Evolutionary conservation across 2,888 invertebrate genomes (phyloP).

Genomic region (Hipparchia sbordonii): DNA sequence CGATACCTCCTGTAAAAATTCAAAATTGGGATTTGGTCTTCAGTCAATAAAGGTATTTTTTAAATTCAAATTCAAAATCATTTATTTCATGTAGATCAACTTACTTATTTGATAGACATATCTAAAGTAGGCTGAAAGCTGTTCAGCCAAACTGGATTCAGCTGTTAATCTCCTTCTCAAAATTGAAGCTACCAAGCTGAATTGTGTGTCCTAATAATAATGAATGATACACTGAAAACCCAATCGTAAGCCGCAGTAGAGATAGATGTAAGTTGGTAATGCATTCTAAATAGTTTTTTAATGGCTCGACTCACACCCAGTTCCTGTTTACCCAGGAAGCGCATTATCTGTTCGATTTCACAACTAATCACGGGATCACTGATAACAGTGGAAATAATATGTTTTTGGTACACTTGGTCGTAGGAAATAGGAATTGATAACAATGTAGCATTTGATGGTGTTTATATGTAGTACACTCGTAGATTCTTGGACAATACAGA

Average conservation of each 20-base stretch:
- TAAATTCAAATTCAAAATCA: too few species aligned
- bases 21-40: too few species aligned
- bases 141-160: too few species aligned
- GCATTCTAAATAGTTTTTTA: conserved; percentile 13
- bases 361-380: conserved; percentile 3
- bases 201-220: not conserved
- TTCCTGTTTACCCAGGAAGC: conserved; percentile 14
- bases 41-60: too few species aligned
- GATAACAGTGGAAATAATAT: not conserved
- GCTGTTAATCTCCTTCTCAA: too few species aligned
- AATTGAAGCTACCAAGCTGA: not conserved
- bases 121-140: too few species aligned
- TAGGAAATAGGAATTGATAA: conserved; percentile 8
- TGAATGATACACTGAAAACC: not conserved
- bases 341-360: conserved; percentile 6
- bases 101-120: too few species aligned
- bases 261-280: not conserved
- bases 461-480: too few species aligned
- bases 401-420: not conserved
- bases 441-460: too few species aligned
- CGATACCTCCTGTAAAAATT: too few species aligned
- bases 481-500: too few species aligned
- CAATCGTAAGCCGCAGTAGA: not conserved
- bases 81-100: too few species aligned
- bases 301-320: not conserved